phyloP scores from a whole-genome alignment of 1,140 invertebrate genomes.

The Drosophila ficusphila region DNA sequence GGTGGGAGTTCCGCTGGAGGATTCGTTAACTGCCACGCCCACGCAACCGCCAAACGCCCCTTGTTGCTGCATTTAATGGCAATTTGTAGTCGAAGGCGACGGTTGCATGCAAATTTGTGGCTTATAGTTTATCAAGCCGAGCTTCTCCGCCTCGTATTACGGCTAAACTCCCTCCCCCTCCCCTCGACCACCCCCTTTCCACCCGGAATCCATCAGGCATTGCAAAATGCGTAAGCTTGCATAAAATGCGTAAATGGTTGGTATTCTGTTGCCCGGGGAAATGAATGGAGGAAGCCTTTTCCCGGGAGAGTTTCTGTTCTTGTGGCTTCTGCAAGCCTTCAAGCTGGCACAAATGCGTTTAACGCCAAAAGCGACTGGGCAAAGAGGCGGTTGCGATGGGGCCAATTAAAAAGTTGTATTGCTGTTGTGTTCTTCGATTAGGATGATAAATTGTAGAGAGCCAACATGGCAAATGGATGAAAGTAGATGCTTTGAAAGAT shows the following conservation, averaged over 20 bases:
- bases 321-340: conserved; percentile 55
- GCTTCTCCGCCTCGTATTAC: conserved; percentile 36
- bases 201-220: conserved; percentile 41
- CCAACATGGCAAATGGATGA: conserved; percentile 4
- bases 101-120: conserved; percentile 78
- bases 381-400: neutral
- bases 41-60: conserved; percentile 6
- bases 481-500: neutral
- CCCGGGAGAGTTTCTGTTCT: conserved; percentile 42
- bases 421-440: conserved; percentile 33
- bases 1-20: conserved; percentile 25
- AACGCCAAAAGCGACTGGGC: neutral
- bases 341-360: conserved; percentile 49
- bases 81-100: conserved; percentile 73
- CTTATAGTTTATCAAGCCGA: conserved; percentile 77
- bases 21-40: conserved; percentile 55
- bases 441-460: conserved; percentile 24
- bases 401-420: conserved; percentile 38
- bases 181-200: neutral
- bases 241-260: conserved; percentile 65
- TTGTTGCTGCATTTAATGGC: conserved; percentile 70
- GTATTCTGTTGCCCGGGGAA: conserved; percentile 4
- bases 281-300: neutral
- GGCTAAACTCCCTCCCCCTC: neutral
- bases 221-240: conserved; percentile 71